phyloP scores from a whole-genome alignment of 2,113 vertebrate genomes.

The Caretta caretta region DNA sequence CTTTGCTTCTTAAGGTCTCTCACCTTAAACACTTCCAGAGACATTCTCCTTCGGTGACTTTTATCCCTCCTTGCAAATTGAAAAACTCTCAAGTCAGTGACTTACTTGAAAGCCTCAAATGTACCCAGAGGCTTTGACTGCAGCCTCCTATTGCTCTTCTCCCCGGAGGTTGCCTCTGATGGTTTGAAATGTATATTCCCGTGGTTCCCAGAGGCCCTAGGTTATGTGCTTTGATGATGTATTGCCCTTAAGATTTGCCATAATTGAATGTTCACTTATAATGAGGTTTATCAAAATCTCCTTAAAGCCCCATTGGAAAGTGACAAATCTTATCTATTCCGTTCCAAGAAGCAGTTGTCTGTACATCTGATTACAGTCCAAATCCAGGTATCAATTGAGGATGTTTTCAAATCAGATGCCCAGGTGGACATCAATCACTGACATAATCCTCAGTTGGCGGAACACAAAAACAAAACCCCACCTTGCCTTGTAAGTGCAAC shows the following conservation, averaged over 20 bases:
- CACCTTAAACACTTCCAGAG: neutral
- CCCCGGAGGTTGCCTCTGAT: neutral
- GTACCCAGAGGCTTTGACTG: neutral
- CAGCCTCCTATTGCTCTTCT: neutral
- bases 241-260: neutral
- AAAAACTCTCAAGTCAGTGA: neutral
- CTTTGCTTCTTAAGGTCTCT: neutral
- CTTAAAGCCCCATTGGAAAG: conserved; percentile 60
- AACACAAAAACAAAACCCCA: conserved; percentile 44
- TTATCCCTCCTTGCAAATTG: neutral
- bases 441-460: conserved; percentile 45
- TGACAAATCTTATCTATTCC: conserved; percentile 53
- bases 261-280: conserved; percentile 23
- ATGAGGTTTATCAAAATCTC: conserved; percentile 54
- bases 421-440: neutral
- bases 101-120: neutral
- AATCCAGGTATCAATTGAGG: conserved; percentile 70
- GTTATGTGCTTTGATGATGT: conserved; percentile 18
- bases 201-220: neutral
- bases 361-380: conserved; percentile 67
- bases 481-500: conserved; percentile 35
- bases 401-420: conserved; percentile 50
- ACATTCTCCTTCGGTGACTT: neutral
- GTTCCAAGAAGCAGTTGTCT: conserved; percentile 53
- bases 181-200: neutral